Evolutionary conservation across 2,797 vertebrate species (phyloP).

Genomic region (Brotula barbata): DNA sequence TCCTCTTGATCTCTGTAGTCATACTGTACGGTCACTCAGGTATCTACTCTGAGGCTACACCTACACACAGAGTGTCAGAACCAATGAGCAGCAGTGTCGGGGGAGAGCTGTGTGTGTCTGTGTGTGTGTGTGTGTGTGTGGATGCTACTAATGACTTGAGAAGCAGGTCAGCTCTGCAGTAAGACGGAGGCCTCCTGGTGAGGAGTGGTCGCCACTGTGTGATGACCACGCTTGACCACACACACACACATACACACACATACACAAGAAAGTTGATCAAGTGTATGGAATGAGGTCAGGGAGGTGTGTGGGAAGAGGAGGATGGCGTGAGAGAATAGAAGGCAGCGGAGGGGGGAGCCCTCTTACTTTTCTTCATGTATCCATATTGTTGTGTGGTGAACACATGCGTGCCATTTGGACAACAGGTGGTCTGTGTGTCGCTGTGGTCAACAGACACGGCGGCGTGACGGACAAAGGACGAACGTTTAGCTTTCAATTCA

Average conservation of each 20-base stretch:
- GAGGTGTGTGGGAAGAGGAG: conserved; percentile 55
- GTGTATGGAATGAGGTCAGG: conserved; percentile 67
- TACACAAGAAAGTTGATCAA: conserved; percentile 57
- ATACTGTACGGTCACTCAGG: too few relatives aligned
- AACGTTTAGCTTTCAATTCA: neutral
- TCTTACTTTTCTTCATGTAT: conserved; percentile 56
- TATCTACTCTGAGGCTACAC: neutral
- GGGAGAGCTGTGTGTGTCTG: neutral
- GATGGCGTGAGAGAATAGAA: conserved; percentile 57
- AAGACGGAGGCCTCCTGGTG: conserved; percentile 74
- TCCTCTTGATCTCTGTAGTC: too few relatives aligned
- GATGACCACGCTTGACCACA: conserved; percentile 83
- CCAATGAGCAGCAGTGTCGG: neutral
- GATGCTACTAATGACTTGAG: conserved; percentile 79
- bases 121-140: conserved; percentile 19
- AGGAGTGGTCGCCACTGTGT: conserved; percentile 75
- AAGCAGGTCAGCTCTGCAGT: conserved; percentile 78
- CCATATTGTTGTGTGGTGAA: conserved; percentile 52
- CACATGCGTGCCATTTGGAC: conserved; percentile 44
- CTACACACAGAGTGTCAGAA: too few relatives aligned
- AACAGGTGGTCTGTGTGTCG: conserved; percentile 50
- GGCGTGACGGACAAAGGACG: conserved; percentile 4
- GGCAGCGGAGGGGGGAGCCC: conserved; percentile 1
- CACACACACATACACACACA: conserved; percentile 55
- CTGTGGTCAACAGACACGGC: conserved; percentile 29